These are phyloP conservation scores for Etheostoma cragini DNA, from an alignment of 2,113 vertebrate genomes.

Conservation along the genomic window DNA sequence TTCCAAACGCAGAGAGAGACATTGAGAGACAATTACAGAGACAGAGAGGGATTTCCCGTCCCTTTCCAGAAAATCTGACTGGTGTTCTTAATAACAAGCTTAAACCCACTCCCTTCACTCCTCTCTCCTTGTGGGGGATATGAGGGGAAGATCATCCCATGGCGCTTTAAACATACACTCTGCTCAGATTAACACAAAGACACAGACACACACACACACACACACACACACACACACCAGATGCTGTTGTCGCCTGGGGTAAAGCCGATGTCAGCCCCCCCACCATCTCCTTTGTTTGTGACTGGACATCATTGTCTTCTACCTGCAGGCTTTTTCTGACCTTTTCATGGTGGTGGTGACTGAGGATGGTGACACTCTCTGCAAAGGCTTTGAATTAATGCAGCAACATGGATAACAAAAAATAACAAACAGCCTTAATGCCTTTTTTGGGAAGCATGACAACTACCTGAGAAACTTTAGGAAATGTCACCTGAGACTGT, in stretches of 20 bases:
- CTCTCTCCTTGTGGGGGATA: constrained; percentile 15
- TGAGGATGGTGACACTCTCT: constrained; percentile 1
- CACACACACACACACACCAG: constrained; percentile 52
- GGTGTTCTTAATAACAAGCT: constrained; percentile 73
- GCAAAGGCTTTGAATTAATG: constrained; percentile 14
- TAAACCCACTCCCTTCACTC: constrained; percentile 37
- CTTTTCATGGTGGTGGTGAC: constrained; percentile 27
- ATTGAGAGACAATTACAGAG: constrained; percentile 41
- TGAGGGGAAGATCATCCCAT: constrained; percentile 64
- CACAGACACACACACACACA: constrained; percentile 61
- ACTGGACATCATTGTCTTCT: constrained; percentile 22
- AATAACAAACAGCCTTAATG: neutral
- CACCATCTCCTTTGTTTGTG: constrained; percentile 24
- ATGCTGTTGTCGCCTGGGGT: constrained; percentile 64
- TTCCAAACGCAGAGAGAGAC: constrained; percentile 51
- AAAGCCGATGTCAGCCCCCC: constrained; percentile 45
- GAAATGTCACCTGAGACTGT: neutral
- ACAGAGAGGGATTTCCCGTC: constrained; percentile 56
- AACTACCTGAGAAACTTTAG: neutral
- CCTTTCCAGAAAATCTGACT: constrained; percentile 49
- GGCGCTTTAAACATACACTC: constrained; percentile 69
- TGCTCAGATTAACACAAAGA: constrained; percentile 65
- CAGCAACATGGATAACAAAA: neutral
- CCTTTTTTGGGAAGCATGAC: neutral
- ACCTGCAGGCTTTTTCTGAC: constrained; percentile 57